A percentile compares a stretch with the other conserved stretches of the same genome.
phyloP scores from a whole-genome alignment of 35 echinoderm and acorn worm genomes.

The Strongylocentrotus purpuratus region DNA sequence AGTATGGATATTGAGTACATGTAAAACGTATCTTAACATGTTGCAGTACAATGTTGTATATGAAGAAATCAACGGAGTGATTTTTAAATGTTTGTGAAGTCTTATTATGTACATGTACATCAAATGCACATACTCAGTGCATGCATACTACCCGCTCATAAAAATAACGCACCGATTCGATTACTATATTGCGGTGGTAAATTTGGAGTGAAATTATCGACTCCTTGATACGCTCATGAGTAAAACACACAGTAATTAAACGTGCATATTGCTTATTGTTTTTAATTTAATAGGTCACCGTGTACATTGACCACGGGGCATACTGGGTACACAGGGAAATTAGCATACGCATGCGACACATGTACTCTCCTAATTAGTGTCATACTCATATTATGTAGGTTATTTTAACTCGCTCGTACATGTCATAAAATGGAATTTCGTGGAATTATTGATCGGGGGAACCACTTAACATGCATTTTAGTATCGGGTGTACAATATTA shows the following conservation, averaged over 20 bases:
- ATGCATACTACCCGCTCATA: neutral
- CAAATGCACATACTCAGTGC: neutral
- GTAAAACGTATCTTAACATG: no score
- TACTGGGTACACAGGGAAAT: neutral
- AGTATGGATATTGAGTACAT: no score
- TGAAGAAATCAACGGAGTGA: no score
- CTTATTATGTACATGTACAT: no score
- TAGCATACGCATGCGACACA: neutral
- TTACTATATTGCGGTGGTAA: neutral
- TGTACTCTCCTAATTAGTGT: neutral
- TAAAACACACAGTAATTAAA: neutral
- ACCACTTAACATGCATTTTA: no score
- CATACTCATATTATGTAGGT: neutral
- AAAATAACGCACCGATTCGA: neutral
- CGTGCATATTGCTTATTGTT: neutral
- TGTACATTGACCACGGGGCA: neutral
- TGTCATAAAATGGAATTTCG: neutral
- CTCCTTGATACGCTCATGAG: neutral
- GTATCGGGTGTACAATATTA: no score
- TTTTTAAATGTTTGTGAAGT: no score
- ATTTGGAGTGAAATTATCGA: neutral
- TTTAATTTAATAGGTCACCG: neutral
- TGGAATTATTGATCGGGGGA: no score
- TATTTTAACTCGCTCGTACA: neutral
- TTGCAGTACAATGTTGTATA: no score